These are phyloP conservation scores for Hippopotamyrus pictus DNA, from an alignment of 2,797 vertebrate species.

Conservation along the genomic window DNA sequence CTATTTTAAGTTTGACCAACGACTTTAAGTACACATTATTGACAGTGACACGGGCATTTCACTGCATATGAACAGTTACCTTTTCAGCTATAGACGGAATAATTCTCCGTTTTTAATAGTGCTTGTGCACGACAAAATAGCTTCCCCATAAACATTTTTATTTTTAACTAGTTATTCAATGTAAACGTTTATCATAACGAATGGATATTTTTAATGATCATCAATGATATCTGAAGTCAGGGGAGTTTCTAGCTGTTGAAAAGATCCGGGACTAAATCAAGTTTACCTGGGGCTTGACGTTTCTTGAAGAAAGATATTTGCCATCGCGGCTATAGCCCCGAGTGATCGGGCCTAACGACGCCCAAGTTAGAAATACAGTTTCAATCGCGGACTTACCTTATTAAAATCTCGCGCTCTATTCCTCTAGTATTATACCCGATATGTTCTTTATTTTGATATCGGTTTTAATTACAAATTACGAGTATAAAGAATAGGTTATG, in stretches of 20 bases:
- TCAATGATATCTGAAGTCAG: not conserved
- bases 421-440: not conserved
- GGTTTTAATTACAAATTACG: not conserved
- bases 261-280: not conserved
- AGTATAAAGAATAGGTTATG: not conserved
- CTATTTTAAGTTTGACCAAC: not conserved
- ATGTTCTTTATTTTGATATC: not conserved
- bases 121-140: not conserved
- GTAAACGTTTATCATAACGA: not conserved
- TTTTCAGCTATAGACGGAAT: not conserved
- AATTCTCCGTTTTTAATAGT: not conserved
- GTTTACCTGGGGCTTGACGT: not conserved
- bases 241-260: not conserved
- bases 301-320: not conserved
- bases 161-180: not conserved
- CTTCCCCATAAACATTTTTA: not conserved
- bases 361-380: not conserved
- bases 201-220: not conserved
- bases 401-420: not conserved
- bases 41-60: not conserved
- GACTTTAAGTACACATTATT: not conserved
- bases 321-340: not conserved
- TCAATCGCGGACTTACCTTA: not conserved
- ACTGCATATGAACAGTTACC: not conserved
- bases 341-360: not conserved